Percentiles rank a stretch among this genome's conserved stretches.
Evolutionary conservation across 2,113 vertebrate species (phyloP).

Genomic region (Peucedramus taeniatus): DNA sequence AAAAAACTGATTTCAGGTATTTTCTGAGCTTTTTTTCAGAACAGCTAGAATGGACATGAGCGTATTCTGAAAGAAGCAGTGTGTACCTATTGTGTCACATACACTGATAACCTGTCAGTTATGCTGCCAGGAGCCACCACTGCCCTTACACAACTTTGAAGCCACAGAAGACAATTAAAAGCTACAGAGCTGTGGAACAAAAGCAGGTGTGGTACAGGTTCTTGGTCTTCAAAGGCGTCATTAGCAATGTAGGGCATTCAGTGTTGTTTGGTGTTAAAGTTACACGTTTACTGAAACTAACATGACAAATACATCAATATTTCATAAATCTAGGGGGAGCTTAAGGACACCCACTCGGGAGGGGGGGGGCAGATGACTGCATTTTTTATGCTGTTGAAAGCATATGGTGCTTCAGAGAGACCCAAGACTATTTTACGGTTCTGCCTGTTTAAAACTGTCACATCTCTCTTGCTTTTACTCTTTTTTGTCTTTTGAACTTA

Average conservation of each 20-base stretch:
- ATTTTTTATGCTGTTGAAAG: neutral
- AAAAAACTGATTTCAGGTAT: neutral
- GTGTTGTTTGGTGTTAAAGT: neutral
- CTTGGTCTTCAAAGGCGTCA: neutral
- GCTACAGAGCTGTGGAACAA: neutral
- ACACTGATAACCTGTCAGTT: neutral
- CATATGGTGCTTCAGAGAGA: neutral
- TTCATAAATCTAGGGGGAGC: neutral
- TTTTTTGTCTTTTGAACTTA: neutral
- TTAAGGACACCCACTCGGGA: neutral
- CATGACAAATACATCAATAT: neutral
- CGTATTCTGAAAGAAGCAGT: neutral
- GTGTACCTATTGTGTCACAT: neutral
- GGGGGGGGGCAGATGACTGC: neutral
- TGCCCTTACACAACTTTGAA: neutral
- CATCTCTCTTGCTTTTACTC: neutral
- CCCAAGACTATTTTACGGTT: neutral
- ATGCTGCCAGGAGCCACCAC: neutral
- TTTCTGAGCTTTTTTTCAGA: neutral
- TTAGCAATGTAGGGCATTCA: neutral
- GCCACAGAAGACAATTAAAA: neutral
- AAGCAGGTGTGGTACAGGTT: neutral
- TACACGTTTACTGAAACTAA: neutral
- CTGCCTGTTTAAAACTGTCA: neutral
- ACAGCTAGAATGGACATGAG: neutral